Evolutionary conservation across 2,113 vertebrate species (phyloP).

Genomic region (Rana temporaria): DNA sequence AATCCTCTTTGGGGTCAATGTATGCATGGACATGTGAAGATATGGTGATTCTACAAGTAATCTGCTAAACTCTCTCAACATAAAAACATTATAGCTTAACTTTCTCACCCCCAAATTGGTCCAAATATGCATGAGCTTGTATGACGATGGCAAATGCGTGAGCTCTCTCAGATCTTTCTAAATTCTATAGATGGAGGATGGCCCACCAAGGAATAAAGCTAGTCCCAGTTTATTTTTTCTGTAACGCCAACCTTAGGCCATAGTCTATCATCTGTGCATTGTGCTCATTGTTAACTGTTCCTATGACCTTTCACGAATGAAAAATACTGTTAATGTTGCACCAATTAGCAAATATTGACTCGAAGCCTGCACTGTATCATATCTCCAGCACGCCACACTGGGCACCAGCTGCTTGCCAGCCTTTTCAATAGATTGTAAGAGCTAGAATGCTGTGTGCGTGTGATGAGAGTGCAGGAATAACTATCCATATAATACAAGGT

Average conservation of each 20-base stretch:
- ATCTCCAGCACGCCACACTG: not conserved
- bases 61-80: too few relatives aligned
- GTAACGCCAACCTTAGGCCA: not conserved
- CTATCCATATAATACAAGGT: too few relatives aligned
- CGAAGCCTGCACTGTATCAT: not conserved
- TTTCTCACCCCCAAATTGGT: too few relatives aligned
- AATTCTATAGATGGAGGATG: not conserved
- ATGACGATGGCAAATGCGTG: too few relatives aligned
- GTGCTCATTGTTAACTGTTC: not conserved
- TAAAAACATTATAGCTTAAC: too few relatives aligned
- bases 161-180: not conserved
- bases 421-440: not conserved
- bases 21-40: too few relatives aligned
- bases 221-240: not conserved
- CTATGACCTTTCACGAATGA: constrained; percentile 25
- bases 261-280: not conserved
- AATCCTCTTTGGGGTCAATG: too few relatives aligned
- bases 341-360: constrained; percentile 42
- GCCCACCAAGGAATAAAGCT: not conserved
- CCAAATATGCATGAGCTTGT: too few relatives aligned
- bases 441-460: too few relatives aligned
- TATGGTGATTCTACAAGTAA: too few relatives aligned
- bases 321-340: constrained; percentile 33
- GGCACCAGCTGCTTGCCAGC: constrained; percentile 17
- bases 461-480: too few relatives aligned